A percentile compares a stretch with the other conserved stretches of the same genome.
Evolutionary conservation across 2,888 invertebrate species (phyloP).

Genomic region (Drosophila paranaensis): DNA sequence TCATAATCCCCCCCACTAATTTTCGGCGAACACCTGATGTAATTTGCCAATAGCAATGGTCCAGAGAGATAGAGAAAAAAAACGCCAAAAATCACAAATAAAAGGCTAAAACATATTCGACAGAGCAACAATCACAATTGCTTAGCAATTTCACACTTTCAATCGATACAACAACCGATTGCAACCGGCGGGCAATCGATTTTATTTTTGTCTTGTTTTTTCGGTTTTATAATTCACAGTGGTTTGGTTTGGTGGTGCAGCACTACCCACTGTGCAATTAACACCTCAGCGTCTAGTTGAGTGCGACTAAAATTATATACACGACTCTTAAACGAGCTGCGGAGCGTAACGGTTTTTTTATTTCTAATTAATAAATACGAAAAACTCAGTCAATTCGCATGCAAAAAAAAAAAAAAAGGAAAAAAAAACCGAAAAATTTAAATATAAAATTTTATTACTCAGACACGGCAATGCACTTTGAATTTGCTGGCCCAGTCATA

Average conservation of each 20-base stretch:
- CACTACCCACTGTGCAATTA: constrained; percentile 80
- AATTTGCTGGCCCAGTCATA: constrained; percentile 65
- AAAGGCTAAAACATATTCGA: constrained; percentile 46
- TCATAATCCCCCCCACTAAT: constrained; percentile 53
- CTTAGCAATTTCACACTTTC: constrained; percentile 80
- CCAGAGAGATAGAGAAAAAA: constrained; percentile 34
- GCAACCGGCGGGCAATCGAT: constrained; percentile 69
- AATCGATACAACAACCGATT: constrained; percentile 57
- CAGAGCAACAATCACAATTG: constrained; percentile 72
- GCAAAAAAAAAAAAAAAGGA: constrained; percentile 56
- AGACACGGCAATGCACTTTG: constrained; percentile 74
- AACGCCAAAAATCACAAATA: constrained; percentile 37
- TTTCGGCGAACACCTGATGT: constrained; percentile 69
- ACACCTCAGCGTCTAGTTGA: constrained; percentile 70
- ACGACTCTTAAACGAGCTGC: constrained; percentile 58
- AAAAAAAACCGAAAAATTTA: constrained; percentile 5
- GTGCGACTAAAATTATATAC: constrained; percentile 69
- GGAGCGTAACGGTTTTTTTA: constrained; percentile 41
- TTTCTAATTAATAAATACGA: constrained; percentile 75
- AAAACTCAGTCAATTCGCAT: constrained; percentile 43
- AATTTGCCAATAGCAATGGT: constrained; percentile 73
- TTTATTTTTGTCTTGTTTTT: constrained; percentile 11
- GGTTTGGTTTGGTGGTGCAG: constrained; percentile 30
- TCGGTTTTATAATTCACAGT: constrained; percentile 35
- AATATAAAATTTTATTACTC: constrained; percentile 67